Evolutionary conservation across 2,797 vertebrate genomes (phyloP), one percentile per base, ranked within the genome.

Genomic region (Vespertilio murinus): DNA sequence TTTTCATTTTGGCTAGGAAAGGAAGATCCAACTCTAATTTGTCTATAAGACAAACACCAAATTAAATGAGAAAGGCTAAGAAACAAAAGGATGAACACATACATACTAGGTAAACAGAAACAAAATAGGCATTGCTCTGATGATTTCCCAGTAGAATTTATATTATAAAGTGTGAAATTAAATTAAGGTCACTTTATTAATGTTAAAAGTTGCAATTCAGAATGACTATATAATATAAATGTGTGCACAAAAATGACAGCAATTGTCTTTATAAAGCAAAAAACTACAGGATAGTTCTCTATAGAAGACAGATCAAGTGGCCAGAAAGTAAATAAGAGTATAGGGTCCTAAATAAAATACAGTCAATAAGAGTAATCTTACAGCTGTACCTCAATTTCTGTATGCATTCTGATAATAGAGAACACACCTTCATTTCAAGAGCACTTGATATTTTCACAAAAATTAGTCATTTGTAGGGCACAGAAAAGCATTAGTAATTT

Each of bases 71-170:
- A 42, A 95, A 90, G 23, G 4, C 18, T 80, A 38, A 86, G 47
- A 82, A 54, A 28, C 0, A 42, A 83, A 92, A 52, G 23, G 6
- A 47, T 61, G 0, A 23, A 30, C 18, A 77, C 65, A 81, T 14
- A 16, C 35, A 56, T 12, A 49, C 9, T 42, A 75, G 45, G 13
- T 9, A 88, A 91, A 54, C 12, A 4, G 14, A 84, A 87, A 67
- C 3, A 77, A 49, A 79, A 40, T 12, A 69, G 71, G 33, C 4
- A 20, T 38, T 49, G 17, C 16, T 47, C 16, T 84, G 23, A 28
- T 93, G n/a, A 88, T 85, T 88, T 96, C n/a, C 52, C 54, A 86
- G 33, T 2, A 35, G 33, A 83, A 86, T 88, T 93, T 86, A 77
- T 6, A 87, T 30, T 56, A 45, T 73, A 70, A 74, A 38, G 9